Evolutionary conservation across 2,797 vertebrate species (phyloP).

Genomic region (Petrocephalus schoutedeni): DNA sequence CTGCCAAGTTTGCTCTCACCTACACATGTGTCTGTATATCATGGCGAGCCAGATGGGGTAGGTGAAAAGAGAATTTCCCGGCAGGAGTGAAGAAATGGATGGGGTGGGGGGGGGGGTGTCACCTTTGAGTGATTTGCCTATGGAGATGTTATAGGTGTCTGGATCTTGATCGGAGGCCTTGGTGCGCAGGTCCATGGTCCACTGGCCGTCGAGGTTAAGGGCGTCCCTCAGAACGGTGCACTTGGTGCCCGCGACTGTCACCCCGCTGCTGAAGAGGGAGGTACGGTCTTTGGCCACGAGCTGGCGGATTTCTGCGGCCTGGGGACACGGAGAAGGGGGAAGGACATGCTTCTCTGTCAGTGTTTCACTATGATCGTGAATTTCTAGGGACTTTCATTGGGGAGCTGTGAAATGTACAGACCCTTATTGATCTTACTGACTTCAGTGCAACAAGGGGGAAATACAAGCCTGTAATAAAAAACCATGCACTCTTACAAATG

Average conservation of each 20-base stretch:
- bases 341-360: neutral
- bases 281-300: neutral
- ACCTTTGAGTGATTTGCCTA: conserved; percentile 31
- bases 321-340: neutral
- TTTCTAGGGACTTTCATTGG: neutral
- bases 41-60: too few species aligned
- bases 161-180: conserved; percentile 25
- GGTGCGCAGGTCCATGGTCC: conserved; percentile 44
- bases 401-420: neutral
- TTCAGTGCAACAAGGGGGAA: neutral
- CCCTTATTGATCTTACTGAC: neutral
- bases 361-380: neutral
- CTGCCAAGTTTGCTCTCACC: too few species aligned
- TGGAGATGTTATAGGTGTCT: conserved; percentile 27
- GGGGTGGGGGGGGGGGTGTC: neutral
- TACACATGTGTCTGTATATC: too few species aligned
- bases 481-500: neutral
- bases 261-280: conserved; percentile 25
- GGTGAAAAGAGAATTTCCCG: too few species aligned
- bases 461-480: neutral
- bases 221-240: conserved; percentile 41
- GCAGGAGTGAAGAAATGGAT: neutral
- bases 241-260: conserved; percentile 28
- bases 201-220: neutral
- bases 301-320: conserved; percentile 30